These are phyloP conservation scores for Dendrophyllia cribrosa DNA, from an alignment of 64 coral and sea anemone species.

Conservation along the genomic window DNA sequence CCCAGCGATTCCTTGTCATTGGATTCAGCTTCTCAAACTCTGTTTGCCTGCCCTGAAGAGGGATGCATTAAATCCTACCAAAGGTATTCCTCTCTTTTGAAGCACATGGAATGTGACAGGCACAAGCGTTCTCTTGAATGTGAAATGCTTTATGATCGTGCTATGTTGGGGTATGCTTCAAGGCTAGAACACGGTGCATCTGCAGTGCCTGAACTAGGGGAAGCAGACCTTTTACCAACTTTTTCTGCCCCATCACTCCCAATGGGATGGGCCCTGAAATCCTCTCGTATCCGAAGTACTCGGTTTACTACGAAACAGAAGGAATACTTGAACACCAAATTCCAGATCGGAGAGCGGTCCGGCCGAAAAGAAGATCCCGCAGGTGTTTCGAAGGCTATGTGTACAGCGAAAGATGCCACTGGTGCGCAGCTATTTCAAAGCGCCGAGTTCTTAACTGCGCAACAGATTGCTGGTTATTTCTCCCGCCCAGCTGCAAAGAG, in stretches of 20 bases:
- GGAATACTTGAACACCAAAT: slow-evolving; percentile 13
- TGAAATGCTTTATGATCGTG: slow-evolving; percentile 5
- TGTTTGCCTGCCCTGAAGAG: slow-evolving; percentile 5
- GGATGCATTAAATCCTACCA: slow-evolving; percentile 40
- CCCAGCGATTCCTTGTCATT: not conserved
- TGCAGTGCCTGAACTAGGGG: not conserved
- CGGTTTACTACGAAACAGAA: slow-evolving; percentile 7
- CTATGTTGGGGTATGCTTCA: not conserved
- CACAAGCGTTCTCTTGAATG: slow-evolving; percentile 29
- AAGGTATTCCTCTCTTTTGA: slow-evolving; percentile 11
- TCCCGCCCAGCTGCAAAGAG: not conserved
- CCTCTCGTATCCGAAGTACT: not conserved
- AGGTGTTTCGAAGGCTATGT: not conserved
- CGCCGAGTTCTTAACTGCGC: slow-evolving; percentile 4
- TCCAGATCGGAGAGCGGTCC: slow-evolving; percentile 2
- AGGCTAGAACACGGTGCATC: not conserved
- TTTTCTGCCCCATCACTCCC: not conserved
- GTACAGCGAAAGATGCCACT: not conserved
- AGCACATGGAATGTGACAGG: not conserved
- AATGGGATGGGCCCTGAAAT: slow-evolving; percentile 35
- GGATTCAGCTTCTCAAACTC: not conserved
- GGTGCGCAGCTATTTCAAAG: not conserved
- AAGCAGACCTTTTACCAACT: not conserved
- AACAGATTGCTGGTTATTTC: slow-evolving; percentile 16
- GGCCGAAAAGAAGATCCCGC: not conserved